Evolutionary conservation across 35 echinoderm and acorn worm species (phyloP), one percentile per base, ranked within the genome.

Genomic region (Nesometra sesokonis): DNA sequence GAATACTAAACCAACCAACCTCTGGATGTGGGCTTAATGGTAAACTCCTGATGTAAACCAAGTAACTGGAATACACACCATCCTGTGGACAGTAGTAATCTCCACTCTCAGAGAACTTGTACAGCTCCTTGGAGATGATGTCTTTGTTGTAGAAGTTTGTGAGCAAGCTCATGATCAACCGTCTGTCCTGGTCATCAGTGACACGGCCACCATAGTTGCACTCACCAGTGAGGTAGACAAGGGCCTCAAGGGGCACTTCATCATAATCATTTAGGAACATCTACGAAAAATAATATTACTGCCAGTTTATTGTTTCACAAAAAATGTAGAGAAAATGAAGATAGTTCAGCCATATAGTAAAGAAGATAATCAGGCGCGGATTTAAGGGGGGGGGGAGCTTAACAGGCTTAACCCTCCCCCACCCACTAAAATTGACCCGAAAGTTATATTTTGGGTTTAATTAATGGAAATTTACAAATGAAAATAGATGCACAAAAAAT

Each of bases 241-340:
- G 83, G 57, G 96, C 96, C 84, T 99, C 96, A 31, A 99, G 47
- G 0, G 96, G 96, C 5, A 99, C 93, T 3, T 85, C 80, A 31
- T 99, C 93, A 86, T 99, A 99, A 47, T 99, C 92, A 91, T 99
- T 99, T 17, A 99, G 83, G 78, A 99, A 99, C 85, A 99, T 94
- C 96, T 99, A 81, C 37, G 33, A n/a, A 84, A 77, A 80, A 27
- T 67, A 27, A 67, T 2, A 67, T 7, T 43, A 43, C 4, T 7
- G 38, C n/a, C n/a, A n/a, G n/a, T n/a, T 7, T 43, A 43, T 43
- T 43, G 38, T 43, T n/a, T n/a, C n/a, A 43, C 5, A 43, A 43
- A 43, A 43, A 43, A 7, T 15, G 4, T 43, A 43, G 5, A 43
- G 15, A 43, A 43, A 43, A 43, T 15, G 38, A 43, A 43, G 38